A percentile compares a stretch with the other conserved stretches of the same genome.
Evolutionary conservation across 2,797 vertebrate genomes (phyloP).

Genomic region (Danio aesculapii): DNA sequence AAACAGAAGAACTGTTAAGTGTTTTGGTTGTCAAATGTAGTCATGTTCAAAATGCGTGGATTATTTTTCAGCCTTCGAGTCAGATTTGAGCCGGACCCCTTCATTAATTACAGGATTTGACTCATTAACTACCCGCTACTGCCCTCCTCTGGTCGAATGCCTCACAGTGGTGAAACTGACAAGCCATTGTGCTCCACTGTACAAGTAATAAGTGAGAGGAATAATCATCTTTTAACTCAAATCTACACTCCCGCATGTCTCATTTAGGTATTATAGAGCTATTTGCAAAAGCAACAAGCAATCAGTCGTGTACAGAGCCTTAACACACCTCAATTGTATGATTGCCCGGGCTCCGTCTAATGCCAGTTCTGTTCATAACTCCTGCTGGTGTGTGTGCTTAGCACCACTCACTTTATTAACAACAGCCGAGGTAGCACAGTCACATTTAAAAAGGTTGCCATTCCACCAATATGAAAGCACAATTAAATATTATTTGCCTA

Average conservation of each 20-base stretch:
- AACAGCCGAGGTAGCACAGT: conserved; percentile 59
- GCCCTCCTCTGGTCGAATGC: conserved; percentile 74
- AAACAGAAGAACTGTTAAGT: neutral
- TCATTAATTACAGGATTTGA: conserved; percentile 61
- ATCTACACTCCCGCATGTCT: neutral
- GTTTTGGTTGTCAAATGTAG: neutral
- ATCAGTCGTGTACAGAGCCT: conserved; percentile 16
- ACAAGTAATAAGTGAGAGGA: neutral
- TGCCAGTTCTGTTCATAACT: conserved; percentile 41
- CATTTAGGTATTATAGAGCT: conserved; percentile 7
- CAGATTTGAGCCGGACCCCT: neutral
- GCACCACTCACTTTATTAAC: conserved; percentile 58
- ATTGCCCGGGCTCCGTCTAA: conserved; percentile 29
- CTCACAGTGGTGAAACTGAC: neutral
- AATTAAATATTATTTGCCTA: conserved; percentile 64
- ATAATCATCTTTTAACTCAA: conserved; percentile 13
- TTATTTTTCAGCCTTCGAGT: neutral
- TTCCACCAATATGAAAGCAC: conserved; percentile 64
- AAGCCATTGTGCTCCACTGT: neutral
- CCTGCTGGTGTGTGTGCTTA: conserved; percentile 53
- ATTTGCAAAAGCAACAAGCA: conserved; percentile 24
- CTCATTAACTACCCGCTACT: conserved; percentile 71
- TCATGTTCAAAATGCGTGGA: neutral
- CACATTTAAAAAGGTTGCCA: conserved; percentile 61
- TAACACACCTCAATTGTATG: conserved; percentile 40